Evolutionary conservation across 2,113 vertebrate genomes (phyloP).

Genomic region (Poecile atricapillus): DNA sequence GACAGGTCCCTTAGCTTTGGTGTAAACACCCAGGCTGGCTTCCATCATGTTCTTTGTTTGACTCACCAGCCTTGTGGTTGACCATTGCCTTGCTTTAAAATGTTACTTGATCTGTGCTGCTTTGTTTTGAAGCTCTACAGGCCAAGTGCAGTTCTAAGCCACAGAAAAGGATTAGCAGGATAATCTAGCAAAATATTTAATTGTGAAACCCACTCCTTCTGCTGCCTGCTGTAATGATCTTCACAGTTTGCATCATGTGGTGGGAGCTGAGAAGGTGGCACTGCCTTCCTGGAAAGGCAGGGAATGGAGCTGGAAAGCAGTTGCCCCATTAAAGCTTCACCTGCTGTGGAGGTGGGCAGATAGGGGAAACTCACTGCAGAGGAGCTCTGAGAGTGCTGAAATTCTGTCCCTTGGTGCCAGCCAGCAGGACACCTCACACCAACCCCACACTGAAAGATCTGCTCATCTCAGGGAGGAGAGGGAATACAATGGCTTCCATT

Average conservation of each 20-base stretch:
- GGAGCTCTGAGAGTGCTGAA: not conserved
- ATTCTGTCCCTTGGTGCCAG: not conserved
- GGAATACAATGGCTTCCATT: not conserved
- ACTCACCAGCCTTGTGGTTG: not conserved
- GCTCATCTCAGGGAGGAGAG: not conserved
- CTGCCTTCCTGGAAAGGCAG: not conserved
- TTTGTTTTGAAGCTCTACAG: not conserved
- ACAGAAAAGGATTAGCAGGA: constrained; percentile 4
- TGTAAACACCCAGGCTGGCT: not conserved
- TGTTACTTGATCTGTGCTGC: not conserved
- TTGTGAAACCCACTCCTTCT: not conserved
- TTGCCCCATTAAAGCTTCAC: not conserved
- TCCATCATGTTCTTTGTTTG: not conserved
- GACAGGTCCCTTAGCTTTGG: not conserved
- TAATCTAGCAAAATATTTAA: constrained; percentile 19
- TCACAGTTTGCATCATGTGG: not conserved
- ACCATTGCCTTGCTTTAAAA: not conserved
- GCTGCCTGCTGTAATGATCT: not conserved
- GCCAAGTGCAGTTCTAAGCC: not conserved
- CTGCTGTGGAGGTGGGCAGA: not conserved
- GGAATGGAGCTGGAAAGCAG: not conserved
- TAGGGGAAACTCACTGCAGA: not conserved
- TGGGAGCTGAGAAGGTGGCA: not conserved
- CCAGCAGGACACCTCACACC: not conserved
- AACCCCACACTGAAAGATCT: not conserved